A percentile compares a stretch with the other conserved stretches of the same genome.
phyloP scores from a whole-genome alignment of 2,888 invertebrate genomes.

The Cactoblastis cactorum region DNA sequence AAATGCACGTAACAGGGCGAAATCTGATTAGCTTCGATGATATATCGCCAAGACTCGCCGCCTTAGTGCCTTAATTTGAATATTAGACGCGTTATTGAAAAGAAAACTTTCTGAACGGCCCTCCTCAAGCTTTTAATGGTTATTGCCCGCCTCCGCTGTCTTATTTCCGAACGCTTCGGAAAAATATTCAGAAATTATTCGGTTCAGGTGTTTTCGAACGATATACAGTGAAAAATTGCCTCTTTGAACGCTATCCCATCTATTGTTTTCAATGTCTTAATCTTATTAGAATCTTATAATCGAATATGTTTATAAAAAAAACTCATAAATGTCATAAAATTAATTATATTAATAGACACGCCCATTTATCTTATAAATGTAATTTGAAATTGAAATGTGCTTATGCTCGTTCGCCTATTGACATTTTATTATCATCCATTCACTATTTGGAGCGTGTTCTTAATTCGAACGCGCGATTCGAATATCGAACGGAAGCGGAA shows the following conservation, averaged over 20 bases:
- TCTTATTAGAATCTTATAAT: background rate
- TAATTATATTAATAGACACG: background rate
- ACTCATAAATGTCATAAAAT: too few relatives aligned
- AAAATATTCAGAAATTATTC: conserved; percentile 31
- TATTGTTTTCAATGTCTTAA: background rate
- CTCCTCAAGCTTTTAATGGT: conserved; percentile 72
- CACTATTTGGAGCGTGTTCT: conserved; percentile 58
- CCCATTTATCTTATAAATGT: too few relatives aligned
- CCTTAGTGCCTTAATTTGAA: conserved; percentile 76
- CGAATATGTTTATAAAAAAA: background rate
- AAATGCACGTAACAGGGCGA: conserved; percentile 54
- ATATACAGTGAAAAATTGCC: conserved; percentile 13
- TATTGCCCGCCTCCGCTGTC: conserved; percentile 64
- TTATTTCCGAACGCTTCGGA: conserved; percentile 35
- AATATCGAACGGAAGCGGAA: conserved; percentile 79
- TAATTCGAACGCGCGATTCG: conserved; percentile 64
- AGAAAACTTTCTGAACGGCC: conserved; percentile 73
- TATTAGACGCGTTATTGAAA: conserved; percentile 79
- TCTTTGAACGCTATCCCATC: conserved; percentile 7
- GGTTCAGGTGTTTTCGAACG: conserved; percentile 42
- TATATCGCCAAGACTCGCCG: conserved; percentile 70
- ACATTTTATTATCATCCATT: conserved; percentile 47
- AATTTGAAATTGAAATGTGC: conserved; percentile 22
- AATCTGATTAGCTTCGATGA: conserved; percentile 74
- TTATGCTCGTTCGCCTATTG: conserved; percentile 23